These are phyloP conservation scores for Anastrepha ludens DNA, from an alignment of 1,140 invertebrate species.

Conservation along the genomic window DNA sequence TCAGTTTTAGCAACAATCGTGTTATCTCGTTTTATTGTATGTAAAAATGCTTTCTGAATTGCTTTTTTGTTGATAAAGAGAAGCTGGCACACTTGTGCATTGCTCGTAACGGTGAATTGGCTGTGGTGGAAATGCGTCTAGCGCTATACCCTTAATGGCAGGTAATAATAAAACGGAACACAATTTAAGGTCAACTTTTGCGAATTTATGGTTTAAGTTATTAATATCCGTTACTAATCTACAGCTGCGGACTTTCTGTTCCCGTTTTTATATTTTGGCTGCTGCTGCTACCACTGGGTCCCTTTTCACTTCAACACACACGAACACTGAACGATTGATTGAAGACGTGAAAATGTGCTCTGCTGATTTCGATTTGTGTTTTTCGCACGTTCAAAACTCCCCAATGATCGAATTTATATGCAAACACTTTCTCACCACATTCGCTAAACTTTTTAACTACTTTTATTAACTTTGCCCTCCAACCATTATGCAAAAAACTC, in stretches of 20 bases:
- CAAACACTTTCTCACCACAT: not conserved
- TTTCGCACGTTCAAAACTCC: not conserved
- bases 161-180: conserved; percentile 35
- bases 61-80: conserved; percentile 19
- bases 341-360: conserved; percentile 50
- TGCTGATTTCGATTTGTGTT: not conserved
- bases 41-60: conserved; percentile 41
- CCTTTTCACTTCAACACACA: conserved; percentile 1
- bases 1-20: not conserved
- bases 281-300: conserved; percentile 45
- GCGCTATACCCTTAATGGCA: conserved; percentile 33
- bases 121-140: conserved; percentile 1
- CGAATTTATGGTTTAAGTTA: conserved; percentile 3
- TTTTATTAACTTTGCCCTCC: conserved; percentile 68
- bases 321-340: not conserved
- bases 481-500: conserved; percentile 73
- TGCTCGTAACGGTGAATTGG: conserved; percentile 13
- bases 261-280: conserved; percentile 17
- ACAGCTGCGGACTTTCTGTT: not conserved
- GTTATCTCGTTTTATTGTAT: conserved; percentile 1
- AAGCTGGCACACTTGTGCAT: conserved; percentile 22
- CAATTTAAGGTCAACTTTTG: conserved; percentile 19
- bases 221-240: conserved; percentile 10
- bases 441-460: not conserved
- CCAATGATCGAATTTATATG: not conserved